phyloP scores from a whole-genome alignment of 1,140 invertebrate genomes.

The Neodiprion lecontei region DNA sequence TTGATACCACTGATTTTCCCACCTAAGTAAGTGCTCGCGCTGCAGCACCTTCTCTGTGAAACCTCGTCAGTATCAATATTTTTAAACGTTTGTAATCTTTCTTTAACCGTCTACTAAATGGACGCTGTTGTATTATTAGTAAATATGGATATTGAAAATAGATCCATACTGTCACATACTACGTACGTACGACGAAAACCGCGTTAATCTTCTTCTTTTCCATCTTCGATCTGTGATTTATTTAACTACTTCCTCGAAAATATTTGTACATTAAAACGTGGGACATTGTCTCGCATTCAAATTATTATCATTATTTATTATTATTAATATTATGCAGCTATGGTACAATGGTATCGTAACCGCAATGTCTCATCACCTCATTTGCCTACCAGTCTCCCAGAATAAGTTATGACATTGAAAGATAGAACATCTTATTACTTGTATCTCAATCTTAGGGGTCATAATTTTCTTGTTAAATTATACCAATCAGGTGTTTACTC shows the following conservation, averaged over 20 bases:
- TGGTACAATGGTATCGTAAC: slow-evolving; percentile 56
- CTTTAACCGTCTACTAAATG: too few species aligned
- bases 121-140: too few species aligned
- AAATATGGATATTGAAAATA: too few species aligned
- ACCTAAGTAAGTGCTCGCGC: too few species aligned
- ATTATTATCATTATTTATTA: slow-evolving; percentile 37
- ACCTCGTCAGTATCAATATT: too few species aligned
- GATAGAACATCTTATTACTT: neutral
- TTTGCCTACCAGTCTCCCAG: slow-evolving; percentile 30
- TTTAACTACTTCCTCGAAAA: slow-evolving; percentile 59
- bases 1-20: too few species aligned
- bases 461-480: neutral
- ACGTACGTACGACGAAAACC: slow-evolving; percentile 22
- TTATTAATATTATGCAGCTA: slow-evolving; percentile 50
- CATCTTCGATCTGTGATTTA: slow-evolving; percentile 51
- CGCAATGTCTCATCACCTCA: slow-evolving; percentile 54
- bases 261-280: slow-evolving; percentile 62
- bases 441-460: neutral
- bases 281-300: slow-evolving; percentile 53
- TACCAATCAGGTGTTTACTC: too few species aligned
- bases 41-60: too few species aligned
- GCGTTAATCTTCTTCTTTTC: slow-evolving; percentile 16
- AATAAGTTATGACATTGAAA: slow-evolving; percentile 33
- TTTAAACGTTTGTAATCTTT: too few species aligned
- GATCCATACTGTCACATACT: neutral